Percentiles rank a stretch among this genome's conserved stretches.
Conservation (phyloP, 1,140 invertebrate genomes). For the Drepana arcuata region DNA sequence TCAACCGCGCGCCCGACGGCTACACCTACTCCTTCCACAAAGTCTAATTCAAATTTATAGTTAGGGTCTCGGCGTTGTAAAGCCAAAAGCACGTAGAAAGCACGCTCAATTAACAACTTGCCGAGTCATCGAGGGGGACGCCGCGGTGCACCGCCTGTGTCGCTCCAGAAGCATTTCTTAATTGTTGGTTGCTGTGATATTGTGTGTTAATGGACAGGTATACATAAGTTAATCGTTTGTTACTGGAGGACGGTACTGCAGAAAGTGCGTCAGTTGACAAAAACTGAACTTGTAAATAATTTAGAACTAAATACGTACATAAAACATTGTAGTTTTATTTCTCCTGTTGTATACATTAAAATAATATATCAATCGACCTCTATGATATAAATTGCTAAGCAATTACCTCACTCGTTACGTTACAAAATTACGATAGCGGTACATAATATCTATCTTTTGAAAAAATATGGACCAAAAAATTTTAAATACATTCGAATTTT, state of each 20-base stretch:
- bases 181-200: slow-evolving; percentile 68
- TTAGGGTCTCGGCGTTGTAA: slow-evolving; percentile 34
- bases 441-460: too few relatives aligned
- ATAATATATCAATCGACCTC: too few relatives aligned
- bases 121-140: slow-evolving; percentile 43
- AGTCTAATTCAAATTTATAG: slow-evolving; percentile 46
- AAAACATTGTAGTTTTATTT: not conserved
- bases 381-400: too few relatives aligned
- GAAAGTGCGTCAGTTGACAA: slow-evolving; percentile 28
- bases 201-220: slow-evolving; percentile 59
- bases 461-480: too few relatives aligned
- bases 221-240: slow-evolving; percentile 42
- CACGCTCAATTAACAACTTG: slow-evolving; percentile 48
- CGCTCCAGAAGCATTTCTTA: slow-evolving; percentile 56
- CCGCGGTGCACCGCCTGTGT: slow-evolving; percentile 23
- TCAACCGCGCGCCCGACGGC: slow-evolving; percentile 88
- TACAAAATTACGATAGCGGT: too few relatives aligned
- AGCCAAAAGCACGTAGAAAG: slow-evolving; percentile 38
- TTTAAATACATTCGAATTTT: too few relatives aligned
- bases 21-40: slow-evolving; percentile 87
- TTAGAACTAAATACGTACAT: slow-evolving; percentile 25
- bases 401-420: too few relatives aligned
- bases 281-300: slow-evolving; percentile 63
- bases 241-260: slow-evolving; percentile 25
- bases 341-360: too few relatives aligned